Base-by-base conservation (phyloP, 2,797 vertebrate genomes). In the Choloepus didactylus region DNA sequence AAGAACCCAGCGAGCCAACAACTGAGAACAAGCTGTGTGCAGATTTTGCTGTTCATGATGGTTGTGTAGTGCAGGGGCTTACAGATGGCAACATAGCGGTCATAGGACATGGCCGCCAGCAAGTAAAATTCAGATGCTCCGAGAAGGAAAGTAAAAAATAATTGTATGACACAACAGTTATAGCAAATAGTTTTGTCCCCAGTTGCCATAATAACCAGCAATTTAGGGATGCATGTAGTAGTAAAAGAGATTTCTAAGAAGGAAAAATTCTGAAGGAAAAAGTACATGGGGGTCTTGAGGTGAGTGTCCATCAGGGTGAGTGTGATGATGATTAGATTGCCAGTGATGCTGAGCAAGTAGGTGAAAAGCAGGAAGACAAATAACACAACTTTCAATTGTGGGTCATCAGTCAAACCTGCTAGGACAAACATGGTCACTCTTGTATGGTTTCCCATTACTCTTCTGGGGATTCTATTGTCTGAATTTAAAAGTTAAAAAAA, bases 311-410 rank as follows among this genome's bases (percentile, higher is more conserved):
- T 14, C 54, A 54, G 54, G 3, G 4, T 54, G 54, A 54, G 54
- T 54, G 54, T 90, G 64, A 97, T 95, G 67, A 96, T 95, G 14
- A 41, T 87, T 46, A 96, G 62, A 41, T 97, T 94, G 35, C 91
- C 95, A 59, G 72, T 80, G 67, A 96, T 44, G 44, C 91, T 96
- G 44, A 96, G 18, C 38, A 94, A 23, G 35, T 96, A 96, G 72
- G 66, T 96, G 51, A 97, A 56, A 82, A 97, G 75, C 10, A 97
- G 69, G n/a, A 96, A 97, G 29, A 73, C 31, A 41, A 96, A 95
- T n/a, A 97, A 12, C 14, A 87, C 25, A 46, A 93, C 41, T 66
- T 89, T 93, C 79, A 75, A 54, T 16, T 82, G 51, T 27, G 60
- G 67, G 18, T 96, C 75, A 70, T 96, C 91, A 18, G 80, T 96